Evolutionary conservation across 2,113 vertebrate species (phyloP).

Genomic region (Burhinus oedicnemus): DNA sequence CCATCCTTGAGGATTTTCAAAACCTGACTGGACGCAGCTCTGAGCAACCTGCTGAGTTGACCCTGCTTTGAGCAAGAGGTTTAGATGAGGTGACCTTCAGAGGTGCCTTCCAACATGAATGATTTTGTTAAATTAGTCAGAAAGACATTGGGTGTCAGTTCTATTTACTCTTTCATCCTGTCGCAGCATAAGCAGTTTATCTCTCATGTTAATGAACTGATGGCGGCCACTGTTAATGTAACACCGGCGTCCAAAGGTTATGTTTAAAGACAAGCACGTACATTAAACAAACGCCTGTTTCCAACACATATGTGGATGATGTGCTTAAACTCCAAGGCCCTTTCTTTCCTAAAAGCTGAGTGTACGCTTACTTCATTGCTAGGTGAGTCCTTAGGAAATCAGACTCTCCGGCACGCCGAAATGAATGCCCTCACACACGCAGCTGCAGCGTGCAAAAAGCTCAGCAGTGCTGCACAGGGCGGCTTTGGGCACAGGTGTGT

Average conservation of each 20-base stretch:
- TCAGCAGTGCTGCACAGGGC: accelerated
- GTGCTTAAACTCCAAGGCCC: background rate
- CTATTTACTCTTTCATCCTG: background rate
- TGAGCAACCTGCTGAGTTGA: background rate
- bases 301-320: background rate
- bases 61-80: background rate
- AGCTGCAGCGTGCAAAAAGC: accelerated
- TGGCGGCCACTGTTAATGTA: background rate
- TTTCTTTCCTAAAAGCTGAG: background rate
- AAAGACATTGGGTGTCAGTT: background rate
- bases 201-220: background rate
- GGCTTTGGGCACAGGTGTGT: background rate
- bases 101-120: background rate
- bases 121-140: background rate
- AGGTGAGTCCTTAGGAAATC: background rate
- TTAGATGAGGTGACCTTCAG: background rate
- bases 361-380: background rate
- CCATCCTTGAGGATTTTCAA: background rate
- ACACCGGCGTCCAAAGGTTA: background rate
- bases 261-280: background rate
- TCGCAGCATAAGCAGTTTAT: background rate
- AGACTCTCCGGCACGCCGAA: background rate
- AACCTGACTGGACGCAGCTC: background rate
- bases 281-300: background rate
- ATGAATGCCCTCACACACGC: background rate